Evolutionary conservation across 2,113 vertebrate species (phyloP), one percentile per base, ranked within the genome.

Genomic region (Xenotilapia leptura): DNA sequence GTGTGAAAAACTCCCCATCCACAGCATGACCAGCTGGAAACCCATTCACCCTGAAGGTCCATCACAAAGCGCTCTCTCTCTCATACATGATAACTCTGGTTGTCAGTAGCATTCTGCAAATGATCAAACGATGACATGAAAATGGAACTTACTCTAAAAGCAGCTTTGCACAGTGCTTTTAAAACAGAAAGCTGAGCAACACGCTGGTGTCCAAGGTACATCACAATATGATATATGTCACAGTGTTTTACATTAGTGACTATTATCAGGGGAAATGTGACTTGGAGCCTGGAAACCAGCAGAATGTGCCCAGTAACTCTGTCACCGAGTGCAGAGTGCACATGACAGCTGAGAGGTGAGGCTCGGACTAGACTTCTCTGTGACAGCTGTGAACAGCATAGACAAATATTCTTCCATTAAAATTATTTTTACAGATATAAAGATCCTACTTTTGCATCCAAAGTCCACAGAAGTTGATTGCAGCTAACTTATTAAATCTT

Each of bases 1-100:
- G 83, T 91, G 89, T 80, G 86, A 92, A 90, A 92, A 49, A 88
- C 38, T 91, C 81, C 23, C 7, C 88, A 85, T 62, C 53, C 70
- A 58, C 83, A 88, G 47, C 86, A 73, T 31, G 82, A 73, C 45
- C 84, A 80, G 60, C 84, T 91, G 86, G 70, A 90, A 89, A 85
- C 85, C 83, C 70, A 75, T 19, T 83, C 84, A 86, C 88, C 86
- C 86, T 86, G 51, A 82, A 51, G 38, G 73, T 17, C 26, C 26
- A 49, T 31, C 73, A 51, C 73, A 28, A 13, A 28, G 45, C 10
- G 7, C n/a, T 6, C 21, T 73, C 28, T 9, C 28, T 73, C 40
- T 45, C n/a, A 73, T 45, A 26, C 68, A 73, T 2, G 38, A 17
- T 73, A 17, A 73, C 21, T 73, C 40, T 42, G 21, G 38, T 45